A percentile compares a stretch with the other conserved stretches of the same genome.
Evolutionary conservation across 2,113 vertebrate genomes (phyloP).

Genomic region (Pitta sordida): DNA sequence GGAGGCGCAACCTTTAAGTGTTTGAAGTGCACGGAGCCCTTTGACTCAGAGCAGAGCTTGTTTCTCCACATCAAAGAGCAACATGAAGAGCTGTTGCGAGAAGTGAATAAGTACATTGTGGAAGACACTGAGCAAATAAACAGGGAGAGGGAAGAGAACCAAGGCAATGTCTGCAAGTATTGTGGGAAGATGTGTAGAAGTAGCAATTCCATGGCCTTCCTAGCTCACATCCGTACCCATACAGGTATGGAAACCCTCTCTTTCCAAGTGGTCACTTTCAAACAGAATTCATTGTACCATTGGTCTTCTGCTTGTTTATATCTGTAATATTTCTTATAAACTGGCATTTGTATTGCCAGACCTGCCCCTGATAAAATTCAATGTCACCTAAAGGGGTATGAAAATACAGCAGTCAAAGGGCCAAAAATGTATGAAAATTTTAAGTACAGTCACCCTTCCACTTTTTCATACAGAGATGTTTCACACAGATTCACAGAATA

Average conservation of each 20-base stretch:
- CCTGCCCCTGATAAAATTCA: neutral
- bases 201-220: slow-evolving; percentile 97
- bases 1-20: slow-evolving; percentile 94
- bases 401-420: neutral
- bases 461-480: neutral
- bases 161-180: slow-evolving; percentile 93
- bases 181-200: slow-evolving; percentile 97
- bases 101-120: slow-evolving; percentile 96
- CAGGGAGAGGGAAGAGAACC: slow-evolving; percentile 93
- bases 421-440: neutral
- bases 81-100: slow-evolving; percentile 91
- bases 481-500: too few relatives aligned
- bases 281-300: neutral
- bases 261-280: neutral
- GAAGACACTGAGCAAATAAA: slow-evolving; percentile 98
- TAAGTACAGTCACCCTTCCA: neutral
- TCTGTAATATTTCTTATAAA: neutral
- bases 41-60: slow-evolving; percentile 89
- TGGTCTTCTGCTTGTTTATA: neutral
- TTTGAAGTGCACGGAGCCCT: slow-evolving; percentile 92
- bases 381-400: neutral
- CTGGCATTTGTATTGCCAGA: neutral
- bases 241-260: slow-evolving; percentile 79
- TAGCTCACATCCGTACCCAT: slow-evolving; percentile 95
- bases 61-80: slow-evolving; percentile 97